These are phyloP conservation scores for Thera britannica DNA, from an alignment of 2,888 invertebrate species.

Conservation along the genomic window DNA sequence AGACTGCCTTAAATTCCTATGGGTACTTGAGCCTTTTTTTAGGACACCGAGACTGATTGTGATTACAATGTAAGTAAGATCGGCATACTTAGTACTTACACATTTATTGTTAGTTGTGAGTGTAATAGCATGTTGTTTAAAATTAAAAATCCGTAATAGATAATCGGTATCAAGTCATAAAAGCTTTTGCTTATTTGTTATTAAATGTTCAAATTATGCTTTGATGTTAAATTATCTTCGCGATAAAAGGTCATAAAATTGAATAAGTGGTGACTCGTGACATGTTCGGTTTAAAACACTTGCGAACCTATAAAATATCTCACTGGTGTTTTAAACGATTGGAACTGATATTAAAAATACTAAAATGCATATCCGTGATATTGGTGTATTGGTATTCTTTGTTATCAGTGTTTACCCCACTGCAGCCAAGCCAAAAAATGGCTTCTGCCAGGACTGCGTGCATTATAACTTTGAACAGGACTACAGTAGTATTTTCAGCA, in stretches of 20 bases:
- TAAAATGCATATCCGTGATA: slow-evolving; percentile 13
- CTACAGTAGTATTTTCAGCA: slow-evolving; percentile 8
- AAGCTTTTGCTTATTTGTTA: too few species aligned
- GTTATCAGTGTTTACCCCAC: slow-evolving; percentile 1
- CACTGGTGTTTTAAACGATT: slow-evolving; percentile 1
- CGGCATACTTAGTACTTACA: too few species aligned
- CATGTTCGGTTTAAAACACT: neutral
- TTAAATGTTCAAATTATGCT: neutral
- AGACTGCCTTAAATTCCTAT: too few species aligned
- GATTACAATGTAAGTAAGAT: too few species aligned
- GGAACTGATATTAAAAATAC: neutral
- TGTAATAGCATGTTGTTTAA: too few species aligned
- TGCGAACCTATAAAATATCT: slow-evolving; percentile 7
- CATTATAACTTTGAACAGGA: slow-evolving; percentile 10
- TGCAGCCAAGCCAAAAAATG: slow-evolving; percentile 4
- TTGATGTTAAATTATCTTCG: neutral
- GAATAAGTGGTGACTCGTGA: neutral
- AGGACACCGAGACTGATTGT: too few species aligned
- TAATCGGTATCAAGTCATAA: too few species aligned
- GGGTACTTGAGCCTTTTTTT: too few species aligned
- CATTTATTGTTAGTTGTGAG: too few species aligned
- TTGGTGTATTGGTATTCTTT: slow-evolving; percentile 5
- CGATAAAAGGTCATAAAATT: slow-evolving; percentile 13
- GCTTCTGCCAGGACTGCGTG: slow-evolving; percentile 13
- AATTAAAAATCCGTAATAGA: too few species aligned